These are phyloP conservation scores for Chelonia mydas DNA, from an alignment of 2,797 vertebrate genomes.

Conservation along the genomic window DNA sequence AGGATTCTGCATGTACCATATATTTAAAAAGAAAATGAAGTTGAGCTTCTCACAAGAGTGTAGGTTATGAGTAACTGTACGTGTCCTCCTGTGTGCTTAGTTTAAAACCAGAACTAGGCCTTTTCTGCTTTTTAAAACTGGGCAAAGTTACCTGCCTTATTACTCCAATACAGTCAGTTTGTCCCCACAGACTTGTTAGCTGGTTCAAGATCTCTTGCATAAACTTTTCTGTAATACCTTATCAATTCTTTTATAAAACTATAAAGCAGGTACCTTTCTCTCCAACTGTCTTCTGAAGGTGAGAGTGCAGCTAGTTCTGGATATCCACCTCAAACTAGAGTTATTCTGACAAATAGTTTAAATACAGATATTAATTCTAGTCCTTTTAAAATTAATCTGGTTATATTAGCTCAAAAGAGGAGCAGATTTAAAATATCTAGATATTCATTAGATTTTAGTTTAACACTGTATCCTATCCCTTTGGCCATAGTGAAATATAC, in stretches of 20 bases:
- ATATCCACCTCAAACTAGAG: neutral
- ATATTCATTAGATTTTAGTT: neutral
- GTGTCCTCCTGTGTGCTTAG: neutral
- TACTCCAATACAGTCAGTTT: neutral
- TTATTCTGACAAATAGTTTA: neutral
- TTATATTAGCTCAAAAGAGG: neutral
- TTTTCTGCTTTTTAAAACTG: fast-evolving
- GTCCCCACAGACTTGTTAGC: neutral
- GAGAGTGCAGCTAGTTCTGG: neutral
- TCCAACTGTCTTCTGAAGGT: neutral
- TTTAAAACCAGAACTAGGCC: neutral
- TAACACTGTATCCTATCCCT: neutral
- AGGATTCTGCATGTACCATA: neutral
- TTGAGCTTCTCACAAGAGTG: neutral
- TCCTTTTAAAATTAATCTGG: neutral
- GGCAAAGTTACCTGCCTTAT: neutral
- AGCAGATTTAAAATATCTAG: neutral
- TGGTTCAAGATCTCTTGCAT: neutral
- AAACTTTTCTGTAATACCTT: neutral
- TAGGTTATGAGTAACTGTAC: neutral
- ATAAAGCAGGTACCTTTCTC: neutral
- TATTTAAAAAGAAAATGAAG: neutral
- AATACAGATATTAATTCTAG: neutral
- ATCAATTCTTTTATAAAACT: neutral
- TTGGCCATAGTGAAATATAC: too few species aligned